Evolutionary conservation across 2,888 invertebrate species (phyloP).

Genomic region (Cantharis lateralis): DNA sequence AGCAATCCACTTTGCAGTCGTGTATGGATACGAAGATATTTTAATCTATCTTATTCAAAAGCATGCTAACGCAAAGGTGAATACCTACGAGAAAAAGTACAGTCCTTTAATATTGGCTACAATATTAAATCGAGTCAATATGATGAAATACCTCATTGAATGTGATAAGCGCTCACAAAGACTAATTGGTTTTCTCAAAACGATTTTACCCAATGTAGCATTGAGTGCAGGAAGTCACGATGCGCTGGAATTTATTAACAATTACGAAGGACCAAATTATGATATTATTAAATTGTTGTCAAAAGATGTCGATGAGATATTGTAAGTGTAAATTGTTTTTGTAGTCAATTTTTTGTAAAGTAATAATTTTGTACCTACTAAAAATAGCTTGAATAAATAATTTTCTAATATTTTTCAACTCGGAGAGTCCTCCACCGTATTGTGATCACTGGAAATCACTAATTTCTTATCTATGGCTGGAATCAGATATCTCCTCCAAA

Average conservation of each 20-base stretch:
- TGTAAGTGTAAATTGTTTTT: neutral
- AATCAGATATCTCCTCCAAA: too few species aligned
- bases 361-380: neutral
- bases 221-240: neutral
- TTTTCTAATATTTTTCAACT: too few species aligned
- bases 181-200: accelerated
- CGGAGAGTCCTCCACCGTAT: too few species aligned
- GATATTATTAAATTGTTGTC: neutral
- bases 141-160: neutral
- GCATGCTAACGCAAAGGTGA: neutral
- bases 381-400: neutral
- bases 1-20: neutral
- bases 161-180: neutral
- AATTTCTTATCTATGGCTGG: too few species aligned
- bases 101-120: neutral
- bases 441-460: too few species aligned
- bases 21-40: neutral
- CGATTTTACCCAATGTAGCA: neutral
- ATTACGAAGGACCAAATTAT: neutral
- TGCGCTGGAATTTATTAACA: neutral
- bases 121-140: neutral
- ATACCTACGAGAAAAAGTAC: neutral
- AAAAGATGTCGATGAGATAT: neutral
- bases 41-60: neutral
- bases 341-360: neutral